Conservation (phyloP, 2,797 vertebrate genomes). For the Natrix natrix region DNA sequence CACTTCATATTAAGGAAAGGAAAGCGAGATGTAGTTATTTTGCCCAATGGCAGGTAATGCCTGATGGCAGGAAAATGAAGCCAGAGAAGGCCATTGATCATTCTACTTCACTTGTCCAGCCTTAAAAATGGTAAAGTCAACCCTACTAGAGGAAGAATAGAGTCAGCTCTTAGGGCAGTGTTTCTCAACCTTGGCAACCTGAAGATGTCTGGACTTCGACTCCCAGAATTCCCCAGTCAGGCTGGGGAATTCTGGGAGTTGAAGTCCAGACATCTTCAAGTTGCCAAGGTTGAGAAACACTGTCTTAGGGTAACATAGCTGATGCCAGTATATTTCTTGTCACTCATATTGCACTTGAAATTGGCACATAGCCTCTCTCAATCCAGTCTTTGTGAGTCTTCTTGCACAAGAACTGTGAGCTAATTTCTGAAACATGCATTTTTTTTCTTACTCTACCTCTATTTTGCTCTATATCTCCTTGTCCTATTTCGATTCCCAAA, state of each 20-base stretch:
- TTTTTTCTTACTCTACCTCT: neutral
- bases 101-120: neutral
- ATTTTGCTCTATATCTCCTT: neutral
- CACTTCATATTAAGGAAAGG: neutral
- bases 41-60: neutral
- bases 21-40: neutral
- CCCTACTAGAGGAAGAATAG: neutral
- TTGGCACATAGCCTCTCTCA: neutral
- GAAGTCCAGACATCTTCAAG: no score
- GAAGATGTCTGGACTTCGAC: no score
- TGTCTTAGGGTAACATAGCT: neutral
- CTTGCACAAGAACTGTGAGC: neutral
- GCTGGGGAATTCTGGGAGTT: no score
- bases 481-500: neutral
- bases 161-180: neutral
- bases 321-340: neutral
- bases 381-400: neutral
- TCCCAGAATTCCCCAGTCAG: no score
- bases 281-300: no score
- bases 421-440: neutral
- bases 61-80: neutral
- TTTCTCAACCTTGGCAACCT: no score
- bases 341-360: neutral
- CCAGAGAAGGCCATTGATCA: neutral
- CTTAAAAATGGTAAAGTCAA: neutral